Base-by-base conservation (phyloP, 2,888 invertebrate genomes). In the Nineta flava region DNA sequence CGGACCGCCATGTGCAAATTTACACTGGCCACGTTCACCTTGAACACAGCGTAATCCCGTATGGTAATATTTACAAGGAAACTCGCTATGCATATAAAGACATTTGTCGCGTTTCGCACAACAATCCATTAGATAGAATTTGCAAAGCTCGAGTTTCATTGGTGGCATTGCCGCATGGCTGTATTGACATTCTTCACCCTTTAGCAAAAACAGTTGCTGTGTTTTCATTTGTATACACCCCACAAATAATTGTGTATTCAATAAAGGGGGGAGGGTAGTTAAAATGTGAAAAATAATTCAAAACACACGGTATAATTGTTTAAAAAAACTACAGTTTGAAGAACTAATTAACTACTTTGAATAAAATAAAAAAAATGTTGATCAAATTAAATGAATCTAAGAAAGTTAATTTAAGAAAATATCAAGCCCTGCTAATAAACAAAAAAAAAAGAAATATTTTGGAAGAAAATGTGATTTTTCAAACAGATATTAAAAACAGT, bases 21-120 rank as follows among this genome's bases (percentile, higher is more conserved):
- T 91, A 70, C 96, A 97, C 53, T 83, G 81, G n/a, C 84, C 83
- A 61, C 79, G 79, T 31, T 80, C 79, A 47, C 76, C 75, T 35
- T 72, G 77, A 55, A 78, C 77, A 66, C 95, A 95, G 50, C 83
- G 82, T 66, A 87, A 76, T 54, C 94, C 94, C 48, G 93, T 87
- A 65, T 97, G 95, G 68, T 84, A 94, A 71, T 86, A 95, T 74
- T 95, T 95, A 71, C 96, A 96, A 15, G 96, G 96, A 66, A 94
- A 96, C 66, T 95, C 94, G 60, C 86, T 81, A 70, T 96, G 96
- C 87, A 96, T 87, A 64, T 92, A 97, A 16, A 90, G 75, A 71
- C 96, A 97, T 68, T 91, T 88, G 58, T 93, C 93, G 60, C 90
- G 82, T 70, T 95, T 96, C 49, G 88, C 86, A 71, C 96, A 96